Conservation (phyloP, 1,140 invertebrate species). For the Pemphigus obesinymphae region DNA sequence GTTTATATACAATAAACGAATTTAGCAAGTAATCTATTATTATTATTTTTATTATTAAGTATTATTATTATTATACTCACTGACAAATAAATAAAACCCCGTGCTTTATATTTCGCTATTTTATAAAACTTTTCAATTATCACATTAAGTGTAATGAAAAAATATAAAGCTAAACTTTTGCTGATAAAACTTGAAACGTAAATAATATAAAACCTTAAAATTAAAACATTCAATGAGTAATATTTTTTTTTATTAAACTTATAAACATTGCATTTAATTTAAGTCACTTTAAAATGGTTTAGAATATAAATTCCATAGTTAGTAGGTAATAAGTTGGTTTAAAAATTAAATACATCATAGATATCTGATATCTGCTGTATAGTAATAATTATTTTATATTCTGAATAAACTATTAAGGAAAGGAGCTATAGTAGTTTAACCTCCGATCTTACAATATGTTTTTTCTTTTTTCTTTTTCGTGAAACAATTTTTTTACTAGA, state of each 20-base stretch:
- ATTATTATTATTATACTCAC: too few relatives aligned
- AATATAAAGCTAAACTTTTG: not conserved
- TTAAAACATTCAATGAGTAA: not conserved
- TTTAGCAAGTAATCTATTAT: not conserved
- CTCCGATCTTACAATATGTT: too few relatives aligned
- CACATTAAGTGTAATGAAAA: not conserved
- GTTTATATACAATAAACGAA: not conserved
- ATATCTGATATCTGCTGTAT: too few relatives aligned
- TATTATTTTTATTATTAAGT: too few relatives aligned
- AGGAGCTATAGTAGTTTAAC: too few relatives aligned
- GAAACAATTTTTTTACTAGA: too few relatives aligned
- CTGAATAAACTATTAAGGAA: too few relatives aligned
- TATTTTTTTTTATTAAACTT: not conserved
- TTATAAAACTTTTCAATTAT: slow-evolving; percentile 11
- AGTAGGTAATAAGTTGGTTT: too few relatives aligned
- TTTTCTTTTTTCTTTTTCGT: too few relatives aligned
- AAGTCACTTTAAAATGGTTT: not conserved
- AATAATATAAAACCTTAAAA: not conserved
- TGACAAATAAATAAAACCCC: not conserved
- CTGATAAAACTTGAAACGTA: not conserved
- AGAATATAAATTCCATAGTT: too few relatives aligned
- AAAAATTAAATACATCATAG: too few relatives aligned
- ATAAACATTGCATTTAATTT: not conserved
- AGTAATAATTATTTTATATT: too few relatives aligned
- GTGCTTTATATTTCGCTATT: not conserved